These are phyloP conservation scores for Tetrao urogallus DNA, from an alignment of 2,113 vertebrate genomes.

Conservation along the genomic window DNA sequence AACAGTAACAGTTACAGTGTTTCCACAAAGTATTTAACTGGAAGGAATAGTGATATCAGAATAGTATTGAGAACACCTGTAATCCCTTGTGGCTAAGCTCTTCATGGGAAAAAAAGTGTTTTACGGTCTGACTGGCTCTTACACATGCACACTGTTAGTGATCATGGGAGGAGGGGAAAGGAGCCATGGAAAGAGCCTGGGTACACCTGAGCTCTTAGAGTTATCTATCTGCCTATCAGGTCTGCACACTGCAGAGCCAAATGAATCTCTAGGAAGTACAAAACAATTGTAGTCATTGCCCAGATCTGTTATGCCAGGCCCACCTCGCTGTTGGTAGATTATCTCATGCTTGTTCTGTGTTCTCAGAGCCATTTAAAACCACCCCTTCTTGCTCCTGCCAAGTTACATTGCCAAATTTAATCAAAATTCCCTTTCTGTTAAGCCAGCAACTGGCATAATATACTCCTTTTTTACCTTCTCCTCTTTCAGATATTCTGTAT, in stretches of 20 bases:
- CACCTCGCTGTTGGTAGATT: neutral
- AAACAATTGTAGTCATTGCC: too few relatives aligned
- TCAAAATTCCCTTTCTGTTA: neutral
- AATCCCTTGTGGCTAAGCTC: neutral
- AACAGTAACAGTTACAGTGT: neutral
- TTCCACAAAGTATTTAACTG: neutral
- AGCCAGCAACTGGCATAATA: neutral
- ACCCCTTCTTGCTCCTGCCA: neutral
- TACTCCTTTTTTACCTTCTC: neutral
- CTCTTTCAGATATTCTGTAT: neutral
- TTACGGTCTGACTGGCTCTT: neutral
- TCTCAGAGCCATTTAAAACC: neutral
- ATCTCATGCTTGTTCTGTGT: neutral
- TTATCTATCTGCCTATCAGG: neutral
- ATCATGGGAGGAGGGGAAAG: neutral
- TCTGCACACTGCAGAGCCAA: too few relatives aligned
- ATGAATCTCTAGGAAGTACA: too few relatives aligned
- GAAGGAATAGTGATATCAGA: neutral
- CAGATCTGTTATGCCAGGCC: neutral
- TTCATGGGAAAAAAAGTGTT: neutral
- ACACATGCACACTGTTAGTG: neutral
- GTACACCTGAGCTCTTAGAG: neutral
- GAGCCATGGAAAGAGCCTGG: neutral
- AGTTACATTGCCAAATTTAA: neutral
- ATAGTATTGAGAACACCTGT: rapidly evolving